phyloP scores from a whole-genome alignment of 2,113 vertebrate genomes.

The Onychostruthus taczanowskii region DNA sequence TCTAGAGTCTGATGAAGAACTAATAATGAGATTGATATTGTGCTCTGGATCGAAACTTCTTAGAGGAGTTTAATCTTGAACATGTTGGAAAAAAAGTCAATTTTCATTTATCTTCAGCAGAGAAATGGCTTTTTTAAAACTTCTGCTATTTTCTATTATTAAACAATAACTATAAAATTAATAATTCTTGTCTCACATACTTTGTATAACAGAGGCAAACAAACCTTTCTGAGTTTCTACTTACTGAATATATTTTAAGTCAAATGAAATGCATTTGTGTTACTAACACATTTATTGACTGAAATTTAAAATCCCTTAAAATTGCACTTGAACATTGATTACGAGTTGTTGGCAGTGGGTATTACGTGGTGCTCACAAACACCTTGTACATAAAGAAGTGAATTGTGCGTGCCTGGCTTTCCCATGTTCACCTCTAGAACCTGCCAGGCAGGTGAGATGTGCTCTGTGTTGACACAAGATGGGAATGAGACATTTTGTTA shows the following conservation, averaged over 20 bases:
- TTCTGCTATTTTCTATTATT: not conserved
- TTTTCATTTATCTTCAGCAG: not conserved
- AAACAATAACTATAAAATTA: not conserved
- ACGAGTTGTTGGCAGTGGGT: not conserved
- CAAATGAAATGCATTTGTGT: not conserved
- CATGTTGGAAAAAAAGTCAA: not conserved
- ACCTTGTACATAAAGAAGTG: not conserved
- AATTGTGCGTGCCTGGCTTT: not conserved
- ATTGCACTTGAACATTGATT: not conserved
- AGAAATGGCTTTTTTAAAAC: not conserved
- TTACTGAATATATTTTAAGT: not conserved
- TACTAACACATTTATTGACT: not conserved
- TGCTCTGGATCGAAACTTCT: not conserved
- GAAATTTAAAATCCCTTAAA: not conserved
- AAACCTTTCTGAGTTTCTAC: not conserved
- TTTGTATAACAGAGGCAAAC: not conserved
- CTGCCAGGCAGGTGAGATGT: not conserved
- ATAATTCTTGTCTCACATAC: not conserved
- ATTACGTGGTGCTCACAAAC: not conserved
- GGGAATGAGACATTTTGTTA: not conserved
- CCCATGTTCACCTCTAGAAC: not conserved
- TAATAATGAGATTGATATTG: not conserved
- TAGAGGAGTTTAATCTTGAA: not conserved
- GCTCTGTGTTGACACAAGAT: not conserved
- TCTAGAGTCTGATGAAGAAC: not conserved